Evolutionary conservation across 1,140 invertebrate genomes (phyloP), one percentile per base, ranked within the genome.

Genomic region (Holcopasites calliopsidis): DNA sequence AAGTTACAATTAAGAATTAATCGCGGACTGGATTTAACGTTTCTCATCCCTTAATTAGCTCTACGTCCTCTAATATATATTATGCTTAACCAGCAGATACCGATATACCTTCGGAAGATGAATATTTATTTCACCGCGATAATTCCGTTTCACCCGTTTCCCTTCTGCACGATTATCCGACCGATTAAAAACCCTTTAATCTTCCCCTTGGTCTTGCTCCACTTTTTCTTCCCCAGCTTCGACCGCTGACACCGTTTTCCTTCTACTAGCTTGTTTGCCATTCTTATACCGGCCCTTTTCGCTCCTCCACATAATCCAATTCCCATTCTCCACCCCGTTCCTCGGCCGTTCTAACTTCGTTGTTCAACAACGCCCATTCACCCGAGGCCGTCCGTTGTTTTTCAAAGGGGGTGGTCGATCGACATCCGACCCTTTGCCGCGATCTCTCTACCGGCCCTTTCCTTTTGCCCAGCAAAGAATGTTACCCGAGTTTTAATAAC

Each of bases 201-300:
- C 35, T n/a, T 35, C 38, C n/a, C 28, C 57, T 69, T 57, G 57
- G 57, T 69, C 38, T 47, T 58, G 47, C 28, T 21, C n/a, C 13
- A 47, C 8, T 69, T 69, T 35, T 57, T 47, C n/a, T n/a, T n/a
- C n/a, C n/a, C 35, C 26, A n/a, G 38, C 42, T 38, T 42, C n/a
- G 3, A 21, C 52, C 47, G 18, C 23, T 44, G 40, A n/a, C 57
- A 6, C 52, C 38, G n/a, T 23, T 33, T 26, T 50, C 55, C 52
- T 31, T 54, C 16, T 54, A 31, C 50, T 16, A 4, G 11, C 28
- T 58, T 47, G 35, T 42, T 42, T 10, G 49, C 21, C 21, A 3
- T 21, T 21, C 21, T 31, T 26, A n/a, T 54, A 33, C 21, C 44
- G 3, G 28, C 33, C 3, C 11, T 33, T 23, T 35, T 31, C 28